Evolutionary conservation across 2,797 vertebrate genomes (phyloP).

Genomic region (Triplophysa bombifrons): DNA sequence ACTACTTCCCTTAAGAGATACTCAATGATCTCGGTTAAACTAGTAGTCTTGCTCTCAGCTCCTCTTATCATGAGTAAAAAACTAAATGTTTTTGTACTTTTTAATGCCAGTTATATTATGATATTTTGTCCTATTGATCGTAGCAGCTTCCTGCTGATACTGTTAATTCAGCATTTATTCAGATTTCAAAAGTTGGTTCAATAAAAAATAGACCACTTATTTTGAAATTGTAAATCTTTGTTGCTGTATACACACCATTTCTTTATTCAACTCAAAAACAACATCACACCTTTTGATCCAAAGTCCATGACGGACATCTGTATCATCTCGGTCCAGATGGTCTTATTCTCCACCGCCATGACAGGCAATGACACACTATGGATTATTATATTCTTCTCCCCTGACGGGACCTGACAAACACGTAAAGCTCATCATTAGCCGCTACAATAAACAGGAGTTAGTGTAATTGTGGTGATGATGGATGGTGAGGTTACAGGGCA

Average conservation of each 20-base stretch:
- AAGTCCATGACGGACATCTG: neutral
- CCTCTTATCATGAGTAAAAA: neutral
- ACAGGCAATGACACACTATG: conserved; percentile 30
- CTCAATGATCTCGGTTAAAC: conserved; percentile 12
- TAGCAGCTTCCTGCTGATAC: too few species aligned
- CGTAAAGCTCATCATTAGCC: conserved; percentile 49
- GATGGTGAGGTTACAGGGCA: conserved; percentile 57
- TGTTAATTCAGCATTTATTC: too few species aligned
- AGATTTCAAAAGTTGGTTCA: neutral
- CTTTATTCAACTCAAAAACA: neutral
- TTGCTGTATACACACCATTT: neutral
- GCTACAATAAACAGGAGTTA: conserved; percentile 63
- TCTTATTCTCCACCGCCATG: conserved; percentile 13
- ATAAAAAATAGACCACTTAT: neutral
- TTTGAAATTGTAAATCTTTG: neutral
- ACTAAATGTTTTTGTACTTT: neutral
- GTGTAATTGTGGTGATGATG: conserved; percentile 65
- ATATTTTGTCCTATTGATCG: too few species aligned
- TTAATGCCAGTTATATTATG: too few species aligned
- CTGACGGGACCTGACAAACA: conserved; percentile 44
- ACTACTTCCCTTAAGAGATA: conserved; percentile 19
- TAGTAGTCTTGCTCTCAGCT: neutral
- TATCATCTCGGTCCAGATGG: neutral
- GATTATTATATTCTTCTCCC: conserved; percentile 28
- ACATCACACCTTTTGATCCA: neutral